These are phyloP conservation scores for Diarsia brunnea DNA, from an alignment of 2,888 invertebrate genomes.

Conservation along the genomic window DNA sequence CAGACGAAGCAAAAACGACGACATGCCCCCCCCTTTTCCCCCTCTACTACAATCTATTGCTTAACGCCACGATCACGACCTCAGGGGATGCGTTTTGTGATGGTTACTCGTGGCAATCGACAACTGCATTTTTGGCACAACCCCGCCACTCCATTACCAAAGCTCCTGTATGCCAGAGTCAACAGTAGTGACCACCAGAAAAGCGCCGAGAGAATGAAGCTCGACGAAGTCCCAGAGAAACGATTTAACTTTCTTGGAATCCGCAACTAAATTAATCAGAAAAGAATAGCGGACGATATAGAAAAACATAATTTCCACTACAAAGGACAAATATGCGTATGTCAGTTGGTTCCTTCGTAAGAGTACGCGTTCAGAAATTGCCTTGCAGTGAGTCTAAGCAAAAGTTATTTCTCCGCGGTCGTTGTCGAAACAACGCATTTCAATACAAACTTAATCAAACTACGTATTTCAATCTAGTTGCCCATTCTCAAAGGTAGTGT, in stretches of 20 bases:
- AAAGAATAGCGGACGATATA: too few relatives aligned
- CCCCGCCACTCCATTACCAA: too few relatives aligned
- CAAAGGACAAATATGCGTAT: too few relatives aligned
- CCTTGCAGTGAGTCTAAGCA: too few relatives aligned
- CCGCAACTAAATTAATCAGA: too few relatives aligned
- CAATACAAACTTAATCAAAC: not conserved
- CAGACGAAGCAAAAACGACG: slow-evolving; percentile 35
- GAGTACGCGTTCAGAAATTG: not conserved
- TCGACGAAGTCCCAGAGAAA: too few relatives aligned
- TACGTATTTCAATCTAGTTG: not conserved
- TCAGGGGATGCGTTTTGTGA: not conserved
- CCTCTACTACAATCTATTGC: slow-evolving; percentile 10
- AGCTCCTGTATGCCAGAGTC: too few relatives aligned
- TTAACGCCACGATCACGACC: not conserved
- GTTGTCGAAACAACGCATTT: not conserved
- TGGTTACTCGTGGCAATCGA: not conserved
- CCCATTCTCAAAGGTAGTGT: not conserved
- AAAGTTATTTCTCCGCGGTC: not conserved
- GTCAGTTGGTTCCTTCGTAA: not conserved
- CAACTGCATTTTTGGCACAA: not conserved
- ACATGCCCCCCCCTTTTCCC: not conserved
- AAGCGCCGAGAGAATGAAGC: too few relatives aligned
- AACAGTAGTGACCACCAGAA: too few relatives aligned
- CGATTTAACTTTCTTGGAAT: too few relatives aligned
- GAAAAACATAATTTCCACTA: too few relatives aligned